phyloP scores from a whole-genome alignment of 2,797 vertebrate genomes.

The Nasua narica region DNA sequence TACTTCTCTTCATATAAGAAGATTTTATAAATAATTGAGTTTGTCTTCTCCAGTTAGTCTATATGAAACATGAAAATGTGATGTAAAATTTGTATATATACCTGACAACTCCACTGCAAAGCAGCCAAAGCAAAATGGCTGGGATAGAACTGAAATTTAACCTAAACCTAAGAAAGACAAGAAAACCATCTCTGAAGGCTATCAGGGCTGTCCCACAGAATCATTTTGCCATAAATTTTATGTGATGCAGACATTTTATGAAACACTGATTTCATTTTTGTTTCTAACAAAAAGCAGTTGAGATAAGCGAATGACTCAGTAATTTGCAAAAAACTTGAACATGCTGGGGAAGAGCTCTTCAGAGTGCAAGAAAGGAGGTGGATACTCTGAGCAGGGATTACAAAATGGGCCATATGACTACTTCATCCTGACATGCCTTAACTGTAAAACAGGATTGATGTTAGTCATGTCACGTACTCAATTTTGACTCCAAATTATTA shows the following conservation, averaged over 20 bases:
- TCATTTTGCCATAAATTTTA: not conserved
- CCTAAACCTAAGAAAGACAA: not conserved
- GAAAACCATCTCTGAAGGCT: not conserved
- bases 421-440: not conserved
- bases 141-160: not conserved
- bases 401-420: not conserved
- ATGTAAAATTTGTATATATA: not conserved
- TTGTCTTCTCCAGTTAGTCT: not conserved
- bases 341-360: not conserved
- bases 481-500: not conserved
- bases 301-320: not conserved
- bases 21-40: not conserved
- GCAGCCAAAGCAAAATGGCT: not conserved
- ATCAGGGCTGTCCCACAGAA: not conserved
- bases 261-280: not conserved
- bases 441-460: not conserved
- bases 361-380: not conserved
- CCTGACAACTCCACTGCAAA: not conserved
- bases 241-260: not conserved
- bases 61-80: not conserved
- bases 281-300: not conserved
- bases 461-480: not conserved
- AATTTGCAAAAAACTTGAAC: not conserved
- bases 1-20: not conserved
- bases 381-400: not conserved